phyloP scores from a whole-genome alignment of 2,888 invertebrate species.

The Notodonta dromedarius region DNA sequence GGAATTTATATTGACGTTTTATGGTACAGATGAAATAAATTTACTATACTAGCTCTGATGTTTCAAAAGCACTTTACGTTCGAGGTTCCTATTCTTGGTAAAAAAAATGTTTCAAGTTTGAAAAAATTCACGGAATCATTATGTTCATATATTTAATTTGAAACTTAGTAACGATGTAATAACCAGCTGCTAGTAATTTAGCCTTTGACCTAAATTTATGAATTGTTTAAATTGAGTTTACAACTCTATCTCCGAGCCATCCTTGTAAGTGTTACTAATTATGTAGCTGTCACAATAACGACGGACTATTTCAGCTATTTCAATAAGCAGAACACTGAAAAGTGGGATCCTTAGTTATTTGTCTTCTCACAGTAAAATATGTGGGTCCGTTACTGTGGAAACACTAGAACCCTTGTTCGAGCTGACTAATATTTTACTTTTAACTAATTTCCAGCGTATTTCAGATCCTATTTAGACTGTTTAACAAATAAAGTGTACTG shows the following conservation, averaged over 20 bases:
- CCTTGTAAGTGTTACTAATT: not conserved
- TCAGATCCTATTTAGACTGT: not conserved
- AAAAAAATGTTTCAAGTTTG: not conserved
- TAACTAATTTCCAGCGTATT: not conserved
- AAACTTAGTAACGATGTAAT: not conserved
- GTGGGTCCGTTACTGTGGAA: not conserved
- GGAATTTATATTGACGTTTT: not conserved
- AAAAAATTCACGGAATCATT: not conserved
- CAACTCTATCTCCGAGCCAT: no score
- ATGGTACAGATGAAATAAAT: constrained; percentile 5
- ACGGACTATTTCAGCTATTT: constrained; percentile 1
- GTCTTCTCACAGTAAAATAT: constrained; percentile 1
- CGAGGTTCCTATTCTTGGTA: not conserved
- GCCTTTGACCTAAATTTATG: no score
- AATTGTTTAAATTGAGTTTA: no score
- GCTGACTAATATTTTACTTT: constrained; percentile 1
- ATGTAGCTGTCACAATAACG: not conserved
- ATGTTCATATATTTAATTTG: not conserved
- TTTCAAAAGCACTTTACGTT: constrained; percentile 1
- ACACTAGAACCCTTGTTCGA: constrained; percentile 1
- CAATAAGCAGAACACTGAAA: constrained; percentile 2
- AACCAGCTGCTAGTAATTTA: not conserved
- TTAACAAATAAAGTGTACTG: not conserved
- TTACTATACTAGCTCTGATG: not conserved
- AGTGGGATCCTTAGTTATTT: not conserved